Conservation (phyloP, 2,888 invertebrate species). For the Gandaritis pyraliata region DNA sequence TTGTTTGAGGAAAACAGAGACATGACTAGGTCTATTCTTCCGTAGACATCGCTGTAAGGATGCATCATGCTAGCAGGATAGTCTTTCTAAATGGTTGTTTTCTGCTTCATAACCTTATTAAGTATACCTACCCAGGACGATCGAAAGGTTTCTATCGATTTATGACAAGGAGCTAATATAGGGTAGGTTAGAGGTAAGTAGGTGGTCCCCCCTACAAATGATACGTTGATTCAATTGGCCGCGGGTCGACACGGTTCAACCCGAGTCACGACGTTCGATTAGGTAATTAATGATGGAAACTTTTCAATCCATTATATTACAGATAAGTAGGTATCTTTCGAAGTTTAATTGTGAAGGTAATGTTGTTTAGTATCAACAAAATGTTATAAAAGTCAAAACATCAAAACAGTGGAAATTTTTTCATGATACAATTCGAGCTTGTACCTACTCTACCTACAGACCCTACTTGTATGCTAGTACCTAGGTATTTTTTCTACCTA, state of each 20-base stretch:
- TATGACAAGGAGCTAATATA: no score
- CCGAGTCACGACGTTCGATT: not conserved
- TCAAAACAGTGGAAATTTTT: not conserved
- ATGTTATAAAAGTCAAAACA: not conserved
- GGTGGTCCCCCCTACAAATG: slow-evolving; percentile 4
- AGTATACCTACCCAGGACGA: no score
- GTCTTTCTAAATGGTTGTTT: no score
- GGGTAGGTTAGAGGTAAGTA: not conserved
- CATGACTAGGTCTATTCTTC: no score
- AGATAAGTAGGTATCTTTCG: not conserved
- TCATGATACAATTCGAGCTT: not conserved
- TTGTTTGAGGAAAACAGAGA: no score
- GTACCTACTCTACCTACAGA: no score
- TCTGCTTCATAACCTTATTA: no score
- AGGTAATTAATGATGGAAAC: slow-evolving; percentile 7
- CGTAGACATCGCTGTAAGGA: no score
- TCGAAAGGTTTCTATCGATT: no score
- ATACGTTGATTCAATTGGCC: slow-evolving; percentile 6
- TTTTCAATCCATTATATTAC: slow-evolving; percentile 6
- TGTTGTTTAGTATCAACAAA: not conserved
- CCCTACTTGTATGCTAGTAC: no score
- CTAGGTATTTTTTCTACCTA: no score
- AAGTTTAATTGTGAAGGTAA: not conserved
- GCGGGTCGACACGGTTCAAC: slow-evolving; percentile 12
- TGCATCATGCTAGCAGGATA: no score